Evolutionary conservation across 2,797 vertebrate species (phyloP).

Genomic region (Furcifer pardalis): DNA sequence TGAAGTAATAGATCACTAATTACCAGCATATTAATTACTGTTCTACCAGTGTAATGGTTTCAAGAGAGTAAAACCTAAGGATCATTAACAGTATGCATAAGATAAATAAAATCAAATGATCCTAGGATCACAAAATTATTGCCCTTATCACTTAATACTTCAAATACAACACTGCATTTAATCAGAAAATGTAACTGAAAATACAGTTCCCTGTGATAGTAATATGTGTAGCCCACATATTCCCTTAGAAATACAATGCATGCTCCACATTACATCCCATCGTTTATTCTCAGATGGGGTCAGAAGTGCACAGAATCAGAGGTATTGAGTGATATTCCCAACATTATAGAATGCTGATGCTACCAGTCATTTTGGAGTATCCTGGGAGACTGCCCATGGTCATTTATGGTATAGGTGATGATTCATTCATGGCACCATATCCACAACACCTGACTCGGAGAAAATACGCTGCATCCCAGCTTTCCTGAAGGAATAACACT

Average conservation of each 20-base stretch:
- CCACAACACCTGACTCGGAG: background rate
- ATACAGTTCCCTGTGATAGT: too few relatives aligned
- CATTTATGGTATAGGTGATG: background rate
- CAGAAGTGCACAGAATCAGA: too few relatives aligned
- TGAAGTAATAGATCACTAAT: slow-evolving; percentile 43
- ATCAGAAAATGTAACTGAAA: slow-evolving; percentile 12
- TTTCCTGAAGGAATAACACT: background rate
- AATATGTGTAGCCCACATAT: too few relatives aligned
- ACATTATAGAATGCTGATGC: too few relatives aligned
- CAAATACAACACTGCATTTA: slow-evolving; percentile 31
- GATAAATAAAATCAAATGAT: slow-evolving; percentile 60
- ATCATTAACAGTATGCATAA: slow-evolving; percentile 61
- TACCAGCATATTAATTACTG: slow-evolving; percentile 24
- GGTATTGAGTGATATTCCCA: too few relatives aligned
- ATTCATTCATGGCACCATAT: background rate
- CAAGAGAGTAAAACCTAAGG: slow-evolving; percentile 50
- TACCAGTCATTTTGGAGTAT: background rate
- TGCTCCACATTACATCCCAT: too few relatives aligned
- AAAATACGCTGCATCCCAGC: background rate
- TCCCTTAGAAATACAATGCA: too few relatives aligned
- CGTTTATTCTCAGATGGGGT: too few relatives aligned
- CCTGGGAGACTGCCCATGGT: background rate
- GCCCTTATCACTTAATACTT: background rate
- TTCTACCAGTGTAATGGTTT: slow-evolving; percentile 57
- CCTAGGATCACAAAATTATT: slow-evolving; percentile 10